phyloP scores from a whole-genome alignment of 2,797 vertebrate genomes.

The Halcyon chelicuti region DNA sequence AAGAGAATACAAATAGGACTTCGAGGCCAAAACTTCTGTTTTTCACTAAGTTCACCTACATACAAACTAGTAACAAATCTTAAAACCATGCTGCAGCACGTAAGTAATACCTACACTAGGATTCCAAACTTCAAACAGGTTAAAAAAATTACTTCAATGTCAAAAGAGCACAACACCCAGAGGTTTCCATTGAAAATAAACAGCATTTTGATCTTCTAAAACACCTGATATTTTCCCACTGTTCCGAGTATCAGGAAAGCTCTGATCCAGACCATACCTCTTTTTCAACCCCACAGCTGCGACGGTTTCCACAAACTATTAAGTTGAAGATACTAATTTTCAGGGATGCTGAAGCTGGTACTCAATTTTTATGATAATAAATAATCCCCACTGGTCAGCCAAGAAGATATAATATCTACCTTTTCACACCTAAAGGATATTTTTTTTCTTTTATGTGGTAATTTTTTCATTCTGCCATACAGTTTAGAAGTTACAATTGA shows the following conservation, averaged over 20 bases:
- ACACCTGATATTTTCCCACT: background rate
- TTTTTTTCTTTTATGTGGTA: background rate
- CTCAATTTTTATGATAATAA: background rate
- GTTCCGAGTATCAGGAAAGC: background rate
- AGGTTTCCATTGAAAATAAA: background rate
- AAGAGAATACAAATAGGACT: background rate
- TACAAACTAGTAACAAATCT: background rate
- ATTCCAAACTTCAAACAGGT: background rate
- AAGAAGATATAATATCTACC: background rate
- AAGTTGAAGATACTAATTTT: background rate
- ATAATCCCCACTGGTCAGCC: background rate
- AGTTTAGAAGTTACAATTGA: background rate
- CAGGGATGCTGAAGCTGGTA: background rate
- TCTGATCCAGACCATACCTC: background rate
- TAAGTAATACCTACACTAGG: background rate
- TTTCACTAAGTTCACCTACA: background rate
- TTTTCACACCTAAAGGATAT: background rate
- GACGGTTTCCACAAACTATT: background rate
- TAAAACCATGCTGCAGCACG: background rate
- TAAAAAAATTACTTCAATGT: background rate
- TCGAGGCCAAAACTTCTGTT: background rate
- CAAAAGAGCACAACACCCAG: background rate
- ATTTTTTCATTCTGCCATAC: background rate
- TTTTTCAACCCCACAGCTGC: background rate
- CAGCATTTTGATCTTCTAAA: background rate